Conservation (phyloP, 2,888 invertebrate genomes). For the Zele albiditarsus region DNA sequence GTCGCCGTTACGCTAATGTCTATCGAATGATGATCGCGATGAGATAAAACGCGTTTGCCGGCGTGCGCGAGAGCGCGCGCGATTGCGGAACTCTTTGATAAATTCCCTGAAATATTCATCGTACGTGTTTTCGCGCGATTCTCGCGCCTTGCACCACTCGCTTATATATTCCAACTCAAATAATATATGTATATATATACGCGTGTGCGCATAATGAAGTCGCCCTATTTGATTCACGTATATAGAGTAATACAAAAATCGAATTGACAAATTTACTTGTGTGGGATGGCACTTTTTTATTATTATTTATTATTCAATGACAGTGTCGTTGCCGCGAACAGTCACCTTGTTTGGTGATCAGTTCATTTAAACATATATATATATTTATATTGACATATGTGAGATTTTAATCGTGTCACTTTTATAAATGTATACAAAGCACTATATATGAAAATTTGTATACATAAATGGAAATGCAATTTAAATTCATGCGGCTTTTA, state of each 20-base stretch:
- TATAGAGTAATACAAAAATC: background rate
- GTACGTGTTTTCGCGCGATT: slow-evolving; percentile 20
- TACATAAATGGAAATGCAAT: slow-evolving; percentile 32
- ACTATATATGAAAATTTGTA: background rate
- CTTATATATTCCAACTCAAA: slow-evolving; percentile 6
- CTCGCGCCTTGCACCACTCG: slow-evolving; percentile 23
- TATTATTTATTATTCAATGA: background rate
- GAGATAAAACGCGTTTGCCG: slow-evolving; percentile 40
- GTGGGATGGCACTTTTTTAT: background rate
- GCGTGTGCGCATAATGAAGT: slow-evolving; percentile 29
- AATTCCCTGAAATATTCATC: slow-evolving; percentile 43
- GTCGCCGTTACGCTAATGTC: slow-evolving; percentile 42
- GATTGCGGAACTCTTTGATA: slow-evolving; percentile 32
- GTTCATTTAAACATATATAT: background rate
- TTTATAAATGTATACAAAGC: background rate
- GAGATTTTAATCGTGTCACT: background rate
- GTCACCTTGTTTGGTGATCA: slow-evolving; percentile 1
- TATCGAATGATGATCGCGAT: slow-evolving; percentile 45
- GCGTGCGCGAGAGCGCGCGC: slow-evolving; percentile 12
- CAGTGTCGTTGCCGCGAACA: background rate
- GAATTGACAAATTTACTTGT: slow-evolving; percentile 24
- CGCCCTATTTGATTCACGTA: slow-evolving; percentile 4
- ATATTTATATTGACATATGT: background rate
- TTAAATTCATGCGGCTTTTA: background rate
- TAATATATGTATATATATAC: slow-evolving; percentile 20